Percentiles rank a stretch among this genome's conserved stretches.
Evolutionary conservation across 2,113 vertebrate species (phyloP).

Genomic region (Oreocharis arfaki): DNA sequence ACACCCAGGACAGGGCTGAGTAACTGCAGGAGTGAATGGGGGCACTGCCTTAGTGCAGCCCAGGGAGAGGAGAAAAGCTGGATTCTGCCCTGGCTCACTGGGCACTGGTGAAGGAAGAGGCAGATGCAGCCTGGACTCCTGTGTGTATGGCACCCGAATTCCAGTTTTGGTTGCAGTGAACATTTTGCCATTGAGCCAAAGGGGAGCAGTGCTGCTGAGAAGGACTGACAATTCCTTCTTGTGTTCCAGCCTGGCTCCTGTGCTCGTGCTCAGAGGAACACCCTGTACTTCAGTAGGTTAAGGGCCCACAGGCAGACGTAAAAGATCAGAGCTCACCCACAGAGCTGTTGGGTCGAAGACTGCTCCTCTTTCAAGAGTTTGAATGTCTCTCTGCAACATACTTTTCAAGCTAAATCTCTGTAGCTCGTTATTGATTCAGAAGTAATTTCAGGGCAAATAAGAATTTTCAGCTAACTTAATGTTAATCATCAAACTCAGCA

Average conservation of each 20-base stretch:
- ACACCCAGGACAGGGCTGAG: background rate
- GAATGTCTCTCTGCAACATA: background rate
- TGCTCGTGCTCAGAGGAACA: background rate
- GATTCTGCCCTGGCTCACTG: background rate
- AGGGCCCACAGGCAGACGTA: background rate
- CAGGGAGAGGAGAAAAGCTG: background rate
- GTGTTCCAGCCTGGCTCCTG: background rate
- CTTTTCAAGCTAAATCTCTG: background rate
- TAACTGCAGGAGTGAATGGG: background rate
- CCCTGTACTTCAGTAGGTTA: rapidly evolving
- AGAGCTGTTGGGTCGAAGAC: background rate
- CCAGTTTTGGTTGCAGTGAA: background rate
- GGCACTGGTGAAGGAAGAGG: background rate
- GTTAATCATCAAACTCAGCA: background rate
- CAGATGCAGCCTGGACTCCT: background rate
- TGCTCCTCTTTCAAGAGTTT: background rate
- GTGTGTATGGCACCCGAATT: rapidly evolving
- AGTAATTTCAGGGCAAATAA: background rate
- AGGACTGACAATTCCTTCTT: background rate
- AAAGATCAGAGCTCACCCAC: background rate
- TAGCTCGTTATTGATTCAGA: background rate
- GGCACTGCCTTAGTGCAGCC: background rate
- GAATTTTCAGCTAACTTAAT: background rate
- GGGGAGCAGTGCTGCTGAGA: background rate
- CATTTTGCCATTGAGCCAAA: background rate